phyloP scores from a whole-genome alignment of 2,888 invertebrate species.

The Torymus auratus region DNA sequence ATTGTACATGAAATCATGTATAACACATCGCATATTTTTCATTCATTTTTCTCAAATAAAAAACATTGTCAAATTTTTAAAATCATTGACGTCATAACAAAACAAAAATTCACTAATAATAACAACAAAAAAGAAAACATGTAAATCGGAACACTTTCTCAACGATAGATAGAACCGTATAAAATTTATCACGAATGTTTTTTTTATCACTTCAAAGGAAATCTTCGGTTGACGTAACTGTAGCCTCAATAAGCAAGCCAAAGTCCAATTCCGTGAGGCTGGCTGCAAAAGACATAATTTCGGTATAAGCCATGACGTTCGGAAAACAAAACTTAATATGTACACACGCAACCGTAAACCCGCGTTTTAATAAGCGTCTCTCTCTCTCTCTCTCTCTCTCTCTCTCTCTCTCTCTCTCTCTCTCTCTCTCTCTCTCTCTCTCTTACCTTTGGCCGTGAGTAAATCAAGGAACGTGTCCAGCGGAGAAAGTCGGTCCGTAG shows the following conservation, averaged over 20 bases:
- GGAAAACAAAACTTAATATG: slow-evolving; percentile 6
- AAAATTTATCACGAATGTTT: slow-evolving; percentile 16
- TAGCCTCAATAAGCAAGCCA: slow-evolving; percentile 90
- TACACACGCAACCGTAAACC: not conserved
- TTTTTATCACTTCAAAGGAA: slow-evolving; percentile 69
- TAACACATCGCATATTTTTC: not conserved
- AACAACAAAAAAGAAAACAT: slow-evolving; percentile 34
- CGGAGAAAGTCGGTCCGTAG: slow-evolving; percentile 86
- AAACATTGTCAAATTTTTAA: not conserved
- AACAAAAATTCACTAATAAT: not conserved
- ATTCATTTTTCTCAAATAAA: slow-evolving; percentile 1
- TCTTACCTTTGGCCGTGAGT: slow-evolving; percentile 85
- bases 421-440: too few relatives aligned
- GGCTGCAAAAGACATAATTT: slow-evolving; percentile 77
- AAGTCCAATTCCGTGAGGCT: slow-evolving; percentile 91
- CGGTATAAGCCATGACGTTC: not conserved
- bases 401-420: not conserved
- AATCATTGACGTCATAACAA: not conserved
- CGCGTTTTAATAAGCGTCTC: not conserved
- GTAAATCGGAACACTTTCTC: not conserved
- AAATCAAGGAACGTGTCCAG: slow-evolving; percentile 91
- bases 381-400: too few relatives aligned
- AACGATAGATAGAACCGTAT: not conserved
- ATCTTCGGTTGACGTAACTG: slow-evolving; percentile 82
- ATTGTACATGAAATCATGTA: slow-evolving; percentile 12